These are phyloP conservation scores for Dryadula phaetusa DNA, from an alignment of 2,888 invertebrate genomes.

Conservation along the genomic window DNA sequence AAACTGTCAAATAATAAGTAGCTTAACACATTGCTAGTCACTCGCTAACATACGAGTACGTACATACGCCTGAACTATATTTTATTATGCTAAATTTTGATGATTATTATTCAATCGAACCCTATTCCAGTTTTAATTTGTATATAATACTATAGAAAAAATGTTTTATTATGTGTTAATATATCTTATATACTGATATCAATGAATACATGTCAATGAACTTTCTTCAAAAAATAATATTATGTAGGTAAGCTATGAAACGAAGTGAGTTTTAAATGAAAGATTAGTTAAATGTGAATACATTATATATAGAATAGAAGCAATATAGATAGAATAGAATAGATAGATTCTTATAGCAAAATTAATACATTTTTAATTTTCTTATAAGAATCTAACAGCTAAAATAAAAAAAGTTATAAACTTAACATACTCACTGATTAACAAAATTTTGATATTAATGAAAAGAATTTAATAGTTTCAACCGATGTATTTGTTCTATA, in stretches of 20 bases:
- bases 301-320: not conserved
- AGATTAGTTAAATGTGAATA: not conserved
- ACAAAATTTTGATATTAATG: not conserved
- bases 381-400: too few relatives aligned
- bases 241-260: constrained; percentile 4
- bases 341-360: not conserved
- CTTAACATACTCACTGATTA: too few relatives aligned
- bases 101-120: not conserved
- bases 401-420: too few relatives aligned
- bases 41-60: constrained; percentile 22
- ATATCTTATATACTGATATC: not conserved
- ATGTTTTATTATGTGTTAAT: not conserved
- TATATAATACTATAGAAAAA: not conserved
- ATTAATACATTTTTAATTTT: not conserved
- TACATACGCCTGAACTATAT: constrained; percentile 10
- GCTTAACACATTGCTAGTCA: constrained; percentile 45
- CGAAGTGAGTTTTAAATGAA: not conserved
- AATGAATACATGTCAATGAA: constrained; percentile 10
- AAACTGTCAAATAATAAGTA: constrained; percentile 58
- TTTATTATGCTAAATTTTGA: not conserved
- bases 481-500: not conserved
- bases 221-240: not conserved
- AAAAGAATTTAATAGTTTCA: not conserved
- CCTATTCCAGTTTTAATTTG: not conserved
- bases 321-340: not conserved